Base-by-base conservation (phyloP, 2,888 invertebrate species). In the Hedychridium roseum region DNA sequence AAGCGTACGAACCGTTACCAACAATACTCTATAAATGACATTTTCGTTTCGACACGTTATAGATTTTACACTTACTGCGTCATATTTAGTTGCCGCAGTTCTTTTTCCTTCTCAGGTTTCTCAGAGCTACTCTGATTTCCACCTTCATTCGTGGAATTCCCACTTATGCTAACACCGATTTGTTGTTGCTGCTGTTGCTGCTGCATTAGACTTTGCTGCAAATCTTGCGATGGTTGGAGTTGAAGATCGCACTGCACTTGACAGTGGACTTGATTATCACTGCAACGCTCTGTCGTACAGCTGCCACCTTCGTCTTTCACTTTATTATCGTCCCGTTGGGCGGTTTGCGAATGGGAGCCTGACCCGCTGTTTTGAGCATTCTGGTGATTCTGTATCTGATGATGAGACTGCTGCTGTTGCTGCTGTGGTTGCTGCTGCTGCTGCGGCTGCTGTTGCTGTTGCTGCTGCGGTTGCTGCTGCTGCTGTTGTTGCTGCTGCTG, bases 161-260 rank as follows among this genome's bases (percentile, higher is more conserved):
- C 73, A 30, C 62, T 66, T 15, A 74, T 74, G 38, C 69, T 71
- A 2, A 72, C 74, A 6, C 70, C 70, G 26, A 75, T 74, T 40
- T 74, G 72, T 42, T 71, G 70, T 17, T 68, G 67, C 20, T 68
- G 67, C 57, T 85, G 85, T 63, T 85, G 71, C 66, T 85, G 85
- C 46, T 78, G 77, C 74, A 79, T 77, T 45, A 78, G 59, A 36
- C 64, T 79, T 48, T 78, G 78, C 56, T 78, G 78, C 40, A 79
- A 57, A 53, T 78, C 76, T 54, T 78, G 78, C 2, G 75, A 67
- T 32, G 74, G 69, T 57, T 78, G 76, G 43, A 85, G 66, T 76
- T 82, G 58, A 74, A 78, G 68, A 60, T 79, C 78, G 50, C 82
- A 76, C 53, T 79, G 37, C 79, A 77, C 76, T 60, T 79, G 78